phyloP scores from a whole-genome alignment of 2,888 invertebrate genomes.

The Melieria picta region DNA sequence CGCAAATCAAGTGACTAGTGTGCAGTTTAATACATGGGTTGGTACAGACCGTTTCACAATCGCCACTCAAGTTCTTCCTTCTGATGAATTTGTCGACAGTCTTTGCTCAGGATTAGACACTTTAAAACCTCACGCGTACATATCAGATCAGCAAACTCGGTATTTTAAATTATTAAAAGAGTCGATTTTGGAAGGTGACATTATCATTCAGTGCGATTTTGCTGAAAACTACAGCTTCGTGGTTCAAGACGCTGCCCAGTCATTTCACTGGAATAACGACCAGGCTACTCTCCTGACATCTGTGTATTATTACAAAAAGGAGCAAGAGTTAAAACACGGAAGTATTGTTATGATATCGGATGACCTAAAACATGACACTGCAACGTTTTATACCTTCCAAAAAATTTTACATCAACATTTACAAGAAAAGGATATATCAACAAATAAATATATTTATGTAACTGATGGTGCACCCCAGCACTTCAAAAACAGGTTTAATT shows the following conservation, averaged over 20 bases:
- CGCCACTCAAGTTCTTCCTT: neutral
- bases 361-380: neutral
- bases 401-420: neutral
- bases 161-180: neutral
- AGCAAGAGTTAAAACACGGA: neutral
- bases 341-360: neutral
- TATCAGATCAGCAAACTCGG: neutral
- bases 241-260: neutral
- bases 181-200: neutral
- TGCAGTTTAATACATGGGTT: neutral
- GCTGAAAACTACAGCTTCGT: neutral
- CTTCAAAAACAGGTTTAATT: no score
- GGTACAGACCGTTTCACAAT: neutral
- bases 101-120: neutral
- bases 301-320: neutral
- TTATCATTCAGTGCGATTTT: neutral
- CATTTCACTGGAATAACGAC: neutral
- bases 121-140: neutral
- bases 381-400: neutral
- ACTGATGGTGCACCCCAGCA: no score
- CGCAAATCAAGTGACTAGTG: neutral
- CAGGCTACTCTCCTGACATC: neutral
- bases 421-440: neutral
- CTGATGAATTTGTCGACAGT: neutral
- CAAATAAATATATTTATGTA: no score